Evolutionary conservation across 2,888 invertebrate genomes (phyloP), one percentile per base, ranked within the genome.

Genomic region (Brenthis ino): DNA sequence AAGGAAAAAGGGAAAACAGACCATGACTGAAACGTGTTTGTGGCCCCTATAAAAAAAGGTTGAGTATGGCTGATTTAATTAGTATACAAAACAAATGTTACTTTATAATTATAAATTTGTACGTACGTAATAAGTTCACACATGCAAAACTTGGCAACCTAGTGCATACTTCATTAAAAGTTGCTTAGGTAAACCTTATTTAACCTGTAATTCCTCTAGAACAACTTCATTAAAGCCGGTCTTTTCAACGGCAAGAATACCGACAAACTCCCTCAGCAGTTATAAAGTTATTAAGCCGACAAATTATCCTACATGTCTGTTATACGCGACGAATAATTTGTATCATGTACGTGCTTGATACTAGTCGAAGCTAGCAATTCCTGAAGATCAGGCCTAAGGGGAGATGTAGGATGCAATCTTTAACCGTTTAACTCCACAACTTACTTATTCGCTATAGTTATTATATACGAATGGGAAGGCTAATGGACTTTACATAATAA

Each of bases 231-330:
- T 65, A 50, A 60, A 66, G 60, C 57, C 64, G 65, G 69, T 61
- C 65, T 69, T 67, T 70, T 57, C 60, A 68, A 61, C 53, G 48
- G 50, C 54, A 66, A 58, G 57, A 57, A 69, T 53, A 57, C 64
- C 64, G 64, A 53, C 58, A n/a, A 50, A 58, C 51, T 50, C 54
- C 54, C 53, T 28, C 43, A 54, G 48, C 64, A 58, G 61, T 69
- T 68, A 69, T 66, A 55, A 71, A 71, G 69, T 73, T 72, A 73
- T 73, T 69, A 72, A 73, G 57, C 64, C 56, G 43, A 66, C 69
- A 67, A 72, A 74, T 70, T 70, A 69, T 69, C 64, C 68, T 64
- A 65, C 67, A 69, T 63, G 57, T 53, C 55, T 65, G 61, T 72
- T 58, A 69, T 68, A 51, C 60, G 51, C 66, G 54, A 60, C 60